Evolutionary conservation across 1,140 invertebrate genomes (phyloP), one percentile per base, ranked within the genome.

Genomic region (Phymorhynchus buccinoides): DNA sequence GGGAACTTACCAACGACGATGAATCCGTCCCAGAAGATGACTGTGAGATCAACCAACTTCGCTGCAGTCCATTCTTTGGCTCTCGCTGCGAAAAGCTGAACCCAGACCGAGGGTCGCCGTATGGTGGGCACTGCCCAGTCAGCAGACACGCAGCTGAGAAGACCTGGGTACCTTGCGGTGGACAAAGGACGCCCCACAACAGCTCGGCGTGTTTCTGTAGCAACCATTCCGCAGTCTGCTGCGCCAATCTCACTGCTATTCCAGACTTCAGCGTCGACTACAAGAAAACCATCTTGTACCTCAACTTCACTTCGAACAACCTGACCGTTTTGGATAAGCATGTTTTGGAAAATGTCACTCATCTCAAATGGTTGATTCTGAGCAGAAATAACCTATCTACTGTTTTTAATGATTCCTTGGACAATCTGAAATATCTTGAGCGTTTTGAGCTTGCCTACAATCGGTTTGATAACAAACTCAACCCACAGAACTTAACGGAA

Each of bases 341-440:
- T 22, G 30, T 66, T 22, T 30, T 83, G 12, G n/a, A 14, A 42
- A 83, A 83, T 41, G 35, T 27, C 22, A 83, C 81, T 22, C 35
- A 71, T 37, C 62, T 83, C 32, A 35, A 44, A 41, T 39, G 35
- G 81, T 62, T 83, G 37, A 71, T 83, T 66, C 39, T 83, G 37
- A 83, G 73, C 81, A 73, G 41, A n/a, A 83, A 83, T 41, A 68
- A 83, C 48, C 71, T 83, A 37, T 83, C 81, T 41, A 27, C 30
- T 37, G 41, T 83, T 62, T 27, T 9, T 6, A 30, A 56, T 0
- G 41, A 83, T 39, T 62, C 81, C 0, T 41, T 83, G 62, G 16
- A 30, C 4, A 32, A 71, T 0, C 44, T 83, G 81, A 73, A 16
- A 41, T 73, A 22, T 6, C 66, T 83, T 37, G 41, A 41, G 9